phyloP scores from a whole-genome alignment of 2,797 vertebrate species.

The Labroides dimidiatus region DNA sequence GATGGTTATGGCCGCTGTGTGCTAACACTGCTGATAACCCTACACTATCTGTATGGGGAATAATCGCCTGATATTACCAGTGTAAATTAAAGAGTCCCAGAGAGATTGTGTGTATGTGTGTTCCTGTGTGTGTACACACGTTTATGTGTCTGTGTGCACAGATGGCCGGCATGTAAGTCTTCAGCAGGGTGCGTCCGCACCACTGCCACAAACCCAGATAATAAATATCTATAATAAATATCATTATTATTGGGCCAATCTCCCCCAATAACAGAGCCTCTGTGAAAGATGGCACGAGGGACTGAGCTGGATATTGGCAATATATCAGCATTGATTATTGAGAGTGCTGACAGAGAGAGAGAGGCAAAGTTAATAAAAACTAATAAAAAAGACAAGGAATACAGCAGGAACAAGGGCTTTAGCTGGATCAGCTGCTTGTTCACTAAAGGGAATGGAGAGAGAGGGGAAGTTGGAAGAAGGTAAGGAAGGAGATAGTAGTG shows the following conservation, averaged over 20 bases:
- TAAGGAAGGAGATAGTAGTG: slow-evolving; percentile 55
- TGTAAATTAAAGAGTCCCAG: slow-evolving; percentile 79
- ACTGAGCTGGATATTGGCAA: slow-evolving; percentile 88
- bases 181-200: slow-evolving; percentile 58
- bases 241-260: slow-evolving; percentile 88
- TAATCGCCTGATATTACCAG: slow-evolving; percentile 79
- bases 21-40: slow-evolving; percentile 73
- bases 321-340: slow-evolving; percentile 92
- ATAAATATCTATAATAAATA: slow-evolving; percentile 91
- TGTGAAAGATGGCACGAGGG: slow-evolving; percentile 85
- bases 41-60: slow-evolving; percentile 73
- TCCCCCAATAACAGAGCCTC: slow-evolving; percentile 81
- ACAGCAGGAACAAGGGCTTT: slow-evolving; percentile 83
- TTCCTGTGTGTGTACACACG: background rate
- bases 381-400: slow-evolving; percentile 86
- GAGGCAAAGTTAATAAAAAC: slow-evolving; percentile 89
- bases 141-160: slow-evolving; percentile 35
- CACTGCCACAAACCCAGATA: slow-evolving; percentile 82
- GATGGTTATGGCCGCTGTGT: slow-evolving; percentile 50
- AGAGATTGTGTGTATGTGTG: slow-evolving; percentile 49
- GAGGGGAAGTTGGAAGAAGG: slow-evolving; percentile 52
- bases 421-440: slow-evolving; percentile 82
- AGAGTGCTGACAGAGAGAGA: slow-evolving; percentile 83
- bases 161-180: slow-evolving; percentile 57
- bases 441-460: slow-evolving; percentile 55